Conservation (phyloP, 2,888 invertebrate species). For the Metopia argyrocephala region DNA sequence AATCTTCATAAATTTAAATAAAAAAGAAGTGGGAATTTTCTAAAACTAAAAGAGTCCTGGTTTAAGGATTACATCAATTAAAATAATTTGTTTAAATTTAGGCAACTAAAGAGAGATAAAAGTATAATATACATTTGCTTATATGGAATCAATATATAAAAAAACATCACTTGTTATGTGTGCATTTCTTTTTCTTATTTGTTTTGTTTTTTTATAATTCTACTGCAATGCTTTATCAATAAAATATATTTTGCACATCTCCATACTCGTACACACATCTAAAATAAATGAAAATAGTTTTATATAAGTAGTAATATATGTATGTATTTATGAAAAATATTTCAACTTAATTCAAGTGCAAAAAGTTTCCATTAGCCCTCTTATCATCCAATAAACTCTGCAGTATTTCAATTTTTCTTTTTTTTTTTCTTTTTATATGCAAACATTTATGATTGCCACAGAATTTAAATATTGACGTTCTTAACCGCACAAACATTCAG, state of each 20-base stretch:
- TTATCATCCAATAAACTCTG: not conserved
- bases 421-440: too few species aligned
- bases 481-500: not conserved
- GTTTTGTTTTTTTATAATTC: too few species aligned
- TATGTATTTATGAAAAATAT: not conserved
- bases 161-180: too few species aligned
- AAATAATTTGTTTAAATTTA: not conserved
- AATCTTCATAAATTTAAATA: constrained; percentile 21
- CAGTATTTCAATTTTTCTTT: not conserved
- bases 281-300: too few species aligned
- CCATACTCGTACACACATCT: too few species aligned
- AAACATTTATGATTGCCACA: not conserved
- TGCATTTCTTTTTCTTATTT: too few species aligned
- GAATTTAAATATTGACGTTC: not conserved
- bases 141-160: too few species aligned
- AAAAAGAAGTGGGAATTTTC: not conserved
- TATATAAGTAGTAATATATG: not conserved
- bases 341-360: not conserved
- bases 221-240: too few species aligned
- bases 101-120: not conserved
- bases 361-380: not conserved
- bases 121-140: too few species aligned
- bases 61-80: not conserved
- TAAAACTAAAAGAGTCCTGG: not conserved
- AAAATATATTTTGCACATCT: too few species aligned